Evolutionary conservation across 1,140 invertebrate genomes (phyloP), one percentile per base, ranked within the genome.

Genomic region (Cephus cinctus): DNA sequence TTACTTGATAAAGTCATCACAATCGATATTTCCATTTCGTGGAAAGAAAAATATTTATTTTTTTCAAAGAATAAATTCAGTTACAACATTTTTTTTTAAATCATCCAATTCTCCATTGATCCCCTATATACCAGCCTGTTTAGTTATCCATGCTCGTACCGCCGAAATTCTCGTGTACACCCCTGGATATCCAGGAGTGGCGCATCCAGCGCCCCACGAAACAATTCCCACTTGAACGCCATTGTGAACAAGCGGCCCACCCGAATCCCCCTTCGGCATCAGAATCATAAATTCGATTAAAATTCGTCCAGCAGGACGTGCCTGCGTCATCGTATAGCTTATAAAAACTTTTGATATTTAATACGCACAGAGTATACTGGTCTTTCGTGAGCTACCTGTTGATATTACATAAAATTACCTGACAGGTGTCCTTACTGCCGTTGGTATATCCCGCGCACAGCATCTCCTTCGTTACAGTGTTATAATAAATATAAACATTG

Each of bases 191-290:
- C 73, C 60, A 4, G 55, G 49, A 31, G 70, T 45, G 1, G 77
- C 81, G 61, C 83, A 85, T 5, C 79, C 77, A 47, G 73, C 67
- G 11, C 84, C 83, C 69, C 78, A 84, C 38, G 78, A 80, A 3
- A 84, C 80, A 11, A 85, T 73, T 14, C 83, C 83, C 30, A 79
- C 73, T 56, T 83, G 73, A 44, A 76, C 65, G 12, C 70, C 69
- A 36, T 77, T 71, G 48, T 80, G 81, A 12, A 84, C 81, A 30
- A 86, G 57, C 18, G 84, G 83, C 5, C 83, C 83, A 9, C 84
- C 84, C 2, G 82, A 83, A 57, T 86, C 84, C n/a, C 83, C 82
- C 80, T 84, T 64, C 5, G 57, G 60, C n/a, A n/a, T n/a, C n/a
- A n/a, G n/a, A n/a, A n/a, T n/a, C n/a, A n/a, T n/a, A n/a, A 19